Conservation (phyloP, 2,888 invertebrate genomes). For the Arctia plantaginis region DNA sequence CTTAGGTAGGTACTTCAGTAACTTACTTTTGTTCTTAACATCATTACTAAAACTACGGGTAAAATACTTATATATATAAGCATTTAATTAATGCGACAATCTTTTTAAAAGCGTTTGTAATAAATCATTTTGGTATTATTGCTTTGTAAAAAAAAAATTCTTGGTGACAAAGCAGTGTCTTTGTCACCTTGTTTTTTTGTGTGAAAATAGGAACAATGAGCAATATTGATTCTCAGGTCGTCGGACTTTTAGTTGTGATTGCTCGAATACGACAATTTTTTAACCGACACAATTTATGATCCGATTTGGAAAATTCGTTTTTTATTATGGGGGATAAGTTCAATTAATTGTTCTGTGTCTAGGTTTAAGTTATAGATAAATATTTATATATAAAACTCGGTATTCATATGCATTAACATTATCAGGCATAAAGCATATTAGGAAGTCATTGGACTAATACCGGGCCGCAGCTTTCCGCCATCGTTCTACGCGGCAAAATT, state of each 20-base stretch:
- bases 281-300: background rate
- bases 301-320: background rate
- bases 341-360: too few relatives aligned
- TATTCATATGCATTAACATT: too few relatives aligned
- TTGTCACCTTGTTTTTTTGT: background rate
- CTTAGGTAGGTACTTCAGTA: background rate
- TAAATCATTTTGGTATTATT: background rate
- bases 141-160: background rate
- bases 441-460: too few relatives aligned
- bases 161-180: background rate
- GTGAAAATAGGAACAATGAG: background rate
- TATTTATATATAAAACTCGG: too few relatives aligned
- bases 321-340: too few relatives aligned
- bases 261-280: background rate
- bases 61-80: background rate
- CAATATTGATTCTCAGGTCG: background rate
- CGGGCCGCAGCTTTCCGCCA: too few relatives aligned
- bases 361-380: too few relatives aligned
- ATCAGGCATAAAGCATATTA: too few relatives aligned
- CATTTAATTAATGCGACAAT: background rate
- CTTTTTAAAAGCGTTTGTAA: background rate
- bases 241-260: background rate
- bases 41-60: background rate
- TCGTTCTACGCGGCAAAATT: too few relatives aligned
- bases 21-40: background rate